Conservation (phyloP, 1,140 invertebrate genomes). For the Chlorops oryzae region DNA sequence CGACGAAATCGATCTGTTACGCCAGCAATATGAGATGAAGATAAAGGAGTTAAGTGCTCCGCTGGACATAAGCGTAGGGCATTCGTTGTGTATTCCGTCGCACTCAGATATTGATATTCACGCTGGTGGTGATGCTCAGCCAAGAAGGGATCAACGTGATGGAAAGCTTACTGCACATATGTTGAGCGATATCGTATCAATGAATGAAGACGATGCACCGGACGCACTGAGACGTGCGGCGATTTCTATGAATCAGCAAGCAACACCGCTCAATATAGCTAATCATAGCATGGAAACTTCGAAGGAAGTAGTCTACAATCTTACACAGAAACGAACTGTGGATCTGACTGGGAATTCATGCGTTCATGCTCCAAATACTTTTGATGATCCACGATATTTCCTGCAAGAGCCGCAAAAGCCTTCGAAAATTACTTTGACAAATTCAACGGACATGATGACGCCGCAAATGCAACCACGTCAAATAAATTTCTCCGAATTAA, state of each 20-base stretch:
- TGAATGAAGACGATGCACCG: slow-evolving; percentile 62
- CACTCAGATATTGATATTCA: no score
- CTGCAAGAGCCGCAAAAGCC: slow-evolving; percentile 26
- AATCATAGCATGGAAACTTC: no score
- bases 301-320: slow-evolving; percentile 38
- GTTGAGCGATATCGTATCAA: slow-evolving; percentile 63
- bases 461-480: slow-evolving; percentile 38
- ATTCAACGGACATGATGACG: slow-evolving; percentile 22
- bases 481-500: slow-evolving; percentile 43
- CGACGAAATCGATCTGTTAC: slow-evolving; percentile 59
- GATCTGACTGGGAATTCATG: slow-evolving; percentile 34
- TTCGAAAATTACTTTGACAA: slow-evolving; percentile 25
- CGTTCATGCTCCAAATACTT: slow-evolving; percentile 33
- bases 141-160: no score
- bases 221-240: slow-evolving; percentile 51
- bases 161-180: slow-evolving; percentile 56
- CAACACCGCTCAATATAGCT: background rate
- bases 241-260: slow-evolving; percentile 24
- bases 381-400: slow-evolving; percentile 44
- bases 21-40: slow-evolving; percentile 48
- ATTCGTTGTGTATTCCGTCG: no score
- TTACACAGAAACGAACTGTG: slow-evolving; percentile 40
- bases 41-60: slow-evolving; percentile 31
- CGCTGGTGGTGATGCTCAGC: no score
- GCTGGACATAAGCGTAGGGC: slow-evolving; percentile 22